Base-by-base conservation (phyloP, 2,888 invertebrate species). In the Selenia dentaria region DNA sequence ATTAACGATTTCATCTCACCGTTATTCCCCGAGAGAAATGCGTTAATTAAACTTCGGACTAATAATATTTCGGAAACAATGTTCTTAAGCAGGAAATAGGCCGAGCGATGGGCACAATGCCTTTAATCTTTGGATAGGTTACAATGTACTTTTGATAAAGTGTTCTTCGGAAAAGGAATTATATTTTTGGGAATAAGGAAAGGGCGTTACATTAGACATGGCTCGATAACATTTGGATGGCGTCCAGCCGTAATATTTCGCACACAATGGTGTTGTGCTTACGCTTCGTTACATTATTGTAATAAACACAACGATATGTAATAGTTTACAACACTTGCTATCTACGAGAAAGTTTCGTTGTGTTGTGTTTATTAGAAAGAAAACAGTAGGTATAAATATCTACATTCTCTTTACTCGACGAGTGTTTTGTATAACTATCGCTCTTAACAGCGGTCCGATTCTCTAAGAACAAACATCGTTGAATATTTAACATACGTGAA, bases 21-120 rank as follows among this genome's bases (percentile, higher is more conserved):
- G n/a, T 39, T 39, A 33, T 11, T 40, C 34, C 26, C 43, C 25
- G 16, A 26, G 42, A 43, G 51, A 39, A 49, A 24, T 32, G 22
- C 40, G 42, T 34, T 49, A 43, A 52, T 45, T 41, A 22, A 52
- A 51, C 47, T 32, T 28, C 14, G 38, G 32, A 18, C 27, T 42
- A 33, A 10, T 27, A 32, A 29, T 42, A 45, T 41, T 32, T 14
- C 18, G 38, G 6, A n/a, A n/a, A n/a, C n/a, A n/a, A n/a, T 24
- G 25, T 24, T 33, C 16, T 47, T 45, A 9, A 26, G 34, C 25
- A 29, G 11, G 20, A 14, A 44, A 37, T 12, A 25, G 14, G 28
- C 6, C 28, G 36, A 48, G 33, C 47, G 41, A 42, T 34, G 47
- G 47, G 28, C 37, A 41, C 29, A 38, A 38, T 34, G 28, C 39